Conservation (phyloP, 2,888 invertebrate species). For the Deilephila porcellus region DNA sequence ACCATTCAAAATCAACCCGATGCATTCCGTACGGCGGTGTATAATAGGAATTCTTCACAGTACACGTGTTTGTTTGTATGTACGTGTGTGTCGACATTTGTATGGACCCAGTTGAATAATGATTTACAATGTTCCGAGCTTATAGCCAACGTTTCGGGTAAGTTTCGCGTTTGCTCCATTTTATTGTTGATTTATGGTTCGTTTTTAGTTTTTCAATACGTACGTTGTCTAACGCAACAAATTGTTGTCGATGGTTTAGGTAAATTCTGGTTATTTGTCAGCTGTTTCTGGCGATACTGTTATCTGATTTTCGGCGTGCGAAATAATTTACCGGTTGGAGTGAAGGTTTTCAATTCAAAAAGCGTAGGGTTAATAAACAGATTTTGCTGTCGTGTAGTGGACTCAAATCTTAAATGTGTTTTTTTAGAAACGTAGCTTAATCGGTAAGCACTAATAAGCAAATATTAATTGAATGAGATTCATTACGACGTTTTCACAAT, state of each 20-base stretch:
- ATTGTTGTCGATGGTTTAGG: background rate
- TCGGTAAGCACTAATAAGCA: no score
- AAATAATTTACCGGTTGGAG: background rate
- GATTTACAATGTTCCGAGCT: slow-evolving; percentile 72
- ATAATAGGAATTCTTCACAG: slow-evolving; percentile 78
- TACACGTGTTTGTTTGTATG: slow-evolving; percentile 76
- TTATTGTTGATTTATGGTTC: slow-evolving; percentile 27
- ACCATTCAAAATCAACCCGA: slow-evolving; percentile 81
- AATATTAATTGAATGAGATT: no score
- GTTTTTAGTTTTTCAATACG: slow-evolving; percentile 29
- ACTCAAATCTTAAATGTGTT: no score
- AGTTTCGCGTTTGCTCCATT: slow-evolving; percentile 33
- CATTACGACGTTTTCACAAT: no score
- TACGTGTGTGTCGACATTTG: slow-evolving; percentile 74
- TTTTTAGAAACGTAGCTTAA: no score
- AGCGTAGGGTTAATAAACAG: background rate
- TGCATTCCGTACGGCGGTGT: slow-evolving; percentile 68
- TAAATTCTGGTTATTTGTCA: background rate
- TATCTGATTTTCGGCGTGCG: slow-evolving; percentile 1
- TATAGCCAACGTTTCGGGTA: slow-evolving; percentile 32
- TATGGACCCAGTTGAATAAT: slow-evolving; percentile 78
- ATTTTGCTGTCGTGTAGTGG: no score
- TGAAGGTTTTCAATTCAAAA: background rate
- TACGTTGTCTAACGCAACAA: slow-evolving; percentile 5
- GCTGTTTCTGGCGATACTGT: background rate